phyloP scores from a whole-genome alignment of 2,888 invertebrate species.

The Chelonus formosanus region DNA sequence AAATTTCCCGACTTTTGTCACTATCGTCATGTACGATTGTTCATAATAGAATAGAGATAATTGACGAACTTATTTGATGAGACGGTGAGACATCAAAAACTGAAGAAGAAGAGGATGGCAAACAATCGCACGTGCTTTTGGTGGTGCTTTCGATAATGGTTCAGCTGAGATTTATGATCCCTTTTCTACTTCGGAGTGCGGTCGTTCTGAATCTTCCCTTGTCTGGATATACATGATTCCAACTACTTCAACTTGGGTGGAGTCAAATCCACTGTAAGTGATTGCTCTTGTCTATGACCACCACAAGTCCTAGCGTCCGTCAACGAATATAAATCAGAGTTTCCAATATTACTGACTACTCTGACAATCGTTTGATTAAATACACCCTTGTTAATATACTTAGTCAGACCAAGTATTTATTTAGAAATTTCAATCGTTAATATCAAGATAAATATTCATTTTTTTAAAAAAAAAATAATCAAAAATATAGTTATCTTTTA shows the following conservation, averaged over 20 bases:
- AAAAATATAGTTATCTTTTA: too few relatives aligned
- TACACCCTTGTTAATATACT: too few relatives aligned
- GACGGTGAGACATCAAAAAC: slow-evolving; percentile 8
- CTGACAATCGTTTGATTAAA: too few relatives aligned
- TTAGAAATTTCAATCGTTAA: too few relatives aligned
- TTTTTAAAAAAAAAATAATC: too few relatives aligned
- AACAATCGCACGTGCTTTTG: slow-evolving; percentile 25
- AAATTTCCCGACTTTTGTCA: not conserved
- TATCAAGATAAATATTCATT: too few relatives aligned
- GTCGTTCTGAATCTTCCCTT: slow-evolving; percentile 30
- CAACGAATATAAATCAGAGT: slow-evolving; percentile 24
- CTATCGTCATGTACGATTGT: not conserved
- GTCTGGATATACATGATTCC: slow-evolving; percentile 26
- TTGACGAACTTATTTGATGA: slow-evolving; percentile 15
- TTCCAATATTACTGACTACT: not conserved
- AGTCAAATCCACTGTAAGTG: slow-evolving; percentile 40
- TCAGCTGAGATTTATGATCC: slow-evolving; percentile 26
- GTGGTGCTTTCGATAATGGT: slow-evolving; percentile 26
- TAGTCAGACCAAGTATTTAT: too few relatives aligned
- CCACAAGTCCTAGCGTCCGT: slow-evolving; percentile 15
- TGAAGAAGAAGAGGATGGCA: slow-evolving; percentile 15
- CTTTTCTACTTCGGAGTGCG: slow-evolving; percentile 11
- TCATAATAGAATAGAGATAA: slow-evolving; percentile 10
- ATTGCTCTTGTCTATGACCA: slow-evolving; percentile 34
- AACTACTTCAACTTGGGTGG: slow-evolving; percentile 36